Evolutionary conservation across 2,888 invertebrate genomes (phyloP), one percentile per base, ranked within the genome.

Genomic region (Plagodis pulveraria): DNA sequence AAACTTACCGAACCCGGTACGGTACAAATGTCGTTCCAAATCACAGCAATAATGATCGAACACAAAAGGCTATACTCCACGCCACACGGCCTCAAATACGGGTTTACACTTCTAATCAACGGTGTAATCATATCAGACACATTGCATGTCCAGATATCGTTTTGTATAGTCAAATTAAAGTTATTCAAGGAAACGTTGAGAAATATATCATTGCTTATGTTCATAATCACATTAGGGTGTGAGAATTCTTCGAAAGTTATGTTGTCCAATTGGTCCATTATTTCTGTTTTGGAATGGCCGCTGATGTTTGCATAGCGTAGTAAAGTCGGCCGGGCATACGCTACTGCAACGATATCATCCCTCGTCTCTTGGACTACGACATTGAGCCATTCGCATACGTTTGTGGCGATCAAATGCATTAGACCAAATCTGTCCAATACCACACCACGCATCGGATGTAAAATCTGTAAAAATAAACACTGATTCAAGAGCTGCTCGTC

Each of bases 391-490:
- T 98, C 97, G 86, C 98, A 98, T 9, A 98, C 90, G 81, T 98
- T 98, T 10, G 98, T 98, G 1, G 98, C 98, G 63, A 98, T 95
- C 93, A 98, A 94, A 81, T 99, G 98, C 98, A 98, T 98, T 10
- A 98, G 92, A 0, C 98, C 98, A 72, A 98, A 97, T 70, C 98
- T 94, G n/a, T 91, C 90, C 5, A 92, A 68, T 0, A 92, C 91
- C 5, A 91, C 86, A 8, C 91, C 92, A 62, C 90, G 80, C 90
- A 92, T 91, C 8, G 91, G 91, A 60, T 90, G 86, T 50, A 92
- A 70, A 58, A 89, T 82, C 92, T 92, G 78, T 35, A 78, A 83
- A 67, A 53, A 52, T 45, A 10, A n/a, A 33, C 48, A 45, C 46
- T 22, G 45, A 36, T 35, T 5, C 36, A 46, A 41, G 12, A 22